Base-by-base conservation (phyloP, 1,140 invertebrate genomes). In the Trypoxylus dichotomus region DNA sequence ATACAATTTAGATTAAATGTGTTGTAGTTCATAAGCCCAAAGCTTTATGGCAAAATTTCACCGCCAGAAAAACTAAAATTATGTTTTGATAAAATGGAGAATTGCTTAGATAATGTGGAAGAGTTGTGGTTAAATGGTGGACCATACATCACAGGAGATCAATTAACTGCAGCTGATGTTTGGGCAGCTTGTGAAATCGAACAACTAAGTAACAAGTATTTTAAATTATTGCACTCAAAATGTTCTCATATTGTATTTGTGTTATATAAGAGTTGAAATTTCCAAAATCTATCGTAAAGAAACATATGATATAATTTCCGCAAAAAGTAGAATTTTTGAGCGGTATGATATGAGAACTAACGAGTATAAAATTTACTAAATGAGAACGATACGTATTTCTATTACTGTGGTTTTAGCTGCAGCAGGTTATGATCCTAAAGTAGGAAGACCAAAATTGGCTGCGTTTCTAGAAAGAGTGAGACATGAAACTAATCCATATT, bases 151-250 rank as follows among this genome's bases (percentile, higher is more conserved):
- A 87, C 87, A 32, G 93, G 94, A 0, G 82, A 93, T 81, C 84
- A 89, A 72, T 88, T 93, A 1, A 92, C 91, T 6, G 91, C 94
- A 10, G 94, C 95, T 32, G 95, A 97, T 87, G 85, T 97, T 74
- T 88, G 96, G 76, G 94, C 91, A 0, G 90, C 91, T n/a, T 95
- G 93, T 84, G 95, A 96, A 88, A 87, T 96, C 21, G 94, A 96
- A 86, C 95, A 97, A 88, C 91, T 94, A 47, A 88, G 93, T 95
- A 85, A 41, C n/a, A 8, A 1, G 13, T 21, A 41, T 74, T 74
- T 37, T 37, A 37, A 37, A 7, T 8, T 37, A 37, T 37, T 1
- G 32, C 32, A 37, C 10, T 37, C 32, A n/a, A n/a, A n/a, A n/a
- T n/a, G n/a, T n/a, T n/a, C n/a, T n/a, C n/a, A n/a, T n/a, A n/a